These are phyloP conservation scores for Sycophila sp. DNA, from an alignment of 1,140 invertebrate species.

Conservation along the genomic window DNA sequence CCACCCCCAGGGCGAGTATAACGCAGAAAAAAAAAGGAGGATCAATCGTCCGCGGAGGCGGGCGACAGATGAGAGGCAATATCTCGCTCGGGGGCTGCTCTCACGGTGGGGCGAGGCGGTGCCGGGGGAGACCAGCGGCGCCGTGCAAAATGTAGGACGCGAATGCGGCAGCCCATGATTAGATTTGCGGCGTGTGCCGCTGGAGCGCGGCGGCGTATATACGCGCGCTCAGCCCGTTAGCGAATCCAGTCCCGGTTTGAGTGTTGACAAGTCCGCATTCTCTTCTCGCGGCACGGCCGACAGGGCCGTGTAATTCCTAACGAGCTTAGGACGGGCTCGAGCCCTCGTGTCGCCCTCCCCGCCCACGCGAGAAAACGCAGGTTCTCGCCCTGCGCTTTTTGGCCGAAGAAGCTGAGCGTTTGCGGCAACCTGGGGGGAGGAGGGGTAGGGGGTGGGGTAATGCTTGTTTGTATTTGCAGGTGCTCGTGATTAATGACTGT, in stretches of 20 bases:
- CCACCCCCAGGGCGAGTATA: background rate
- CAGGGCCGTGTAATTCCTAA: conserved; percentile 55
- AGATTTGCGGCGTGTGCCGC: conserved; percentile 58
- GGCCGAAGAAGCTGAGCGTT: background rate
- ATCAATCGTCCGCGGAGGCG: background rate
- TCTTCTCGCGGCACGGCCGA: conserved; percentile 36
- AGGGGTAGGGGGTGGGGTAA: too few species aligned
- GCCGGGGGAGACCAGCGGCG: background rate
- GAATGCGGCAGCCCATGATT: conserved; percentile 60
- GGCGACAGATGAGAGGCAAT: conserved; percentile 26
- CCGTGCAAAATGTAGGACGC: conserved; percentile 46
- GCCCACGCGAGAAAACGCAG: background rate
- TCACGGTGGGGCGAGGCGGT: background rate
- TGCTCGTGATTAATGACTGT: conserved; percentile 16
- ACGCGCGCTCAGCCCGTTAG: conserved; percentile 56
- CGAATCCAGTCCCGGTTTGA: conserved; percentile 56
- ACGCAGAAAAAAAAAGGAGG: background rate
- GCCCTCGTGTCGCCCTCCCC: conserved; percentile 33
- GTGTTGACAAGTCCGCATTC: conserved; percentile 60
- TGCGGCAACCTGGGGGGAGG: background rate
- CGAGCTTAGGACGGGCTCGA: conserved; percentile 53
- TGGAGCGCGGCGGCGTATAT: background rate
- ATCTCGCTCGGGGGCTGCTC: conserved; percentile 14
- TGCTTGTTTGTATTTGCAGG: background rate
- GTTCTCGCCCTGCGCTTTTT: background rate